Percentiles rank a stretch among this genome's conserved stretches.
phyloP scores from a whole-genome alignment of 2,113 vertebrate genomes.

The Arenaria interpres region DNA sequence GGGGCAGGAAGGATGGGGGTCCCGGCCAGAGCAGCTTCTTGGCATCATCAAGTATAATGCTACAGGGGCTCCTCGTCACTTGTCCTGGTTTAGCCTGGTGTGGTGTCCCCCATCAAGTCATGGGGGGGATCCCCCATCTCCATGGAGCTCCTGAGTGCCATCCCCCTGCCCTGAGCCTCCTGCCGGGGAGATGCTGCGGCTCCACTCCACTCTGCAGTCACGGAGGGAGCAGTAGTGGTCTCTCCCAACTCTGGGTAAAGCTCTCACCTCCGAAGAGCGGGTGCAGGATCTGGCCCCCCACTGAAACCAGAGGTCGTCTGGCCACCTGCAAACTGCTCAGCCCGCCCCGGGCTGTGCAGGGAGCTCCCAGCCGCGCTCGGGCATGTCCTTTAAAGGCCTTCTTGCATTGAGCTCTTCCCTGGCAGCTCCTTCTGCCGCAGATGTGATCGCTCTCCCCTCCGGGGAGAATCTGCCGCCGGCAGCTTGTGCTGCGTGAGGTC shows the following conservation, averaged over 20 bases:
- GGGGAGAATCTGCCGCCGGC: not conserved
- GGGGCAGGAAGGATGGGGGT: not conserved
- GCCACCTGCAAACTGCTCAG: not conserved
- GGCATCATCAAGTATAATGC: not conserved
- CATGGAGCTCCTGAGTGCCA: not conserved
- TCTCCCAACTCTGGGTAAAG: not conserved
- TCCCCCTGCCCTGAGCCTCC: not conserved
- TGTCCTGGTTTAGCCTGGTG: not conserved
- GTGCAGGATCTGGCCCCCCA: not conserved
- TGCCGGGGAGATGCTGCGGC: not conserved
- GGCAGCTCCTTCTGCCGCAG: constrained; percentile 2
- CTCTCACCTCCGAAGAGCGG: accelerated
- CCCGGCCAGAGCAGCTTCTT: not conserved
- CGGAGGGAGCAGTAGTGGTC: accelerated
- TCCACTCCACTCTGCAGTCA: accelerated
- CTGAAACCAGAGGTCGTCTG: not conserved
- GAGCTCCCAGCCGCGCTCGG: not conserved
- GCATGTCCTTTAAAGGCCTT: constrained; percentile 67
- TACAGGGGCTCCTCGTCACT: not conserved
- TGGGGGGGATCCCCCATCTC: not conserved
- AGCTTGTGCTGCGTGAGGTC: not conserved
- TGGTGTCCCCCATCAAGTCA: not conserved
- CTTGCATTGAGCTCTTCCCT: not conserved
- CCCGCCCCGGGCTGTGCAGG: not conserved
- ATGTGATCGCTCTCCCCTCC: not conserved